Evolutionary conservation across 2,888 invertebrate species (phyloP).

Genomic region (Morinoia aosen): DNA sequence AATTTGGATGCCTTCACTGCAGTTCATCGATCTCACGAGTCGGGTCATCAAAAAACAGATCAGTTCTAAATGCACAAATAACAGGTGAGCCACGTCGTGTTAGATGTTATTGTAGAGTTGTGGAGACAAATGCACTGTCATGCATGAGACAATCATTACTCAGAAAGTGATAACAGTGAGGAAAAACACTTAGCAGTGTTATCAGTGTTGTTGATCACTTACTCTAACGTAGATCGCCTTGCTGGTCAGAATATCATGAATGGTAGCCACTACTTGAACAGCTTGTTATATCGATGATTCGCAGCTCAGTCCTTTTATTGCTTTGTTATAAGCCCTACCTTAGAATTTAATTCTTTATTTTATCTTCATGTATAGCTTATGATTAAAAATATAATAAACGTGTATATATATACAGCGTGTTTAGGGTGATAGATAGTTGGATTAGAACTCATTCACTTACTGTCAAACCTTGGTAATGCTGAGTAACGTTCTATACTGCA

Average conservation of each 20-base stretch:
- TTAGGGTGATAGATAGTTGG: background rate
- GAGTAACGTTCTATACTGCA: background rate
- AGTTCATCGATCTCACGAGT: no score
- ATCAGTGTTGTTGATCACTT: background rate
- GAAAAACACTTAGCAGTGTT: background rate
- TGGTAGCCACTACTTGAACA: background rate
- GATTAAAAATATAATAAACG: background rate
- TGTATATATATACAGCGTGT: background rate
- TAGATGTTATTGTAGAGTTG: background rate
- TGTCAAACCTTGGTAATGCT: background rate
- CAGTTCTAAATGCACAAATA: no score
- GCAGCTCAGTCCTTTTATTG: no score
- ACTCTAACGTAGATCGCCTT: background rate
- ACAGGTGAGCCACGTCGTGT: no score
- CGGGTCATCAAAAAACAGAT: no score
- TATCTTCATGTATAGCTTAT: background rate
- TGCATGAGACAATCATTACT: background rate
- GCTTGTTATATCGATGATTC: no score
- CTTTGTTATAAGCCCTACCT: background rate
- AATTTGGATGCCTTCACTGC: no score
- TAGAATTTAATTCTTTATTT: background rate
- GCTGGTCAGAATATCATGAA: background rate
- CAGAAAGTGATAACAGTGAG: background rate
- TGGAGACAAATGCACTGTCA: background rate
- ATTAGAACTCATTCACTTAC: background rate